A percentile compares a stretch with the other conserved stretches of the same genome.
These are phyloP conservation scores for Bembecia ichneumoniformis DNA, from an alignment of 2,888 invertebrate species.

Conservation along the genomic window DNA sequence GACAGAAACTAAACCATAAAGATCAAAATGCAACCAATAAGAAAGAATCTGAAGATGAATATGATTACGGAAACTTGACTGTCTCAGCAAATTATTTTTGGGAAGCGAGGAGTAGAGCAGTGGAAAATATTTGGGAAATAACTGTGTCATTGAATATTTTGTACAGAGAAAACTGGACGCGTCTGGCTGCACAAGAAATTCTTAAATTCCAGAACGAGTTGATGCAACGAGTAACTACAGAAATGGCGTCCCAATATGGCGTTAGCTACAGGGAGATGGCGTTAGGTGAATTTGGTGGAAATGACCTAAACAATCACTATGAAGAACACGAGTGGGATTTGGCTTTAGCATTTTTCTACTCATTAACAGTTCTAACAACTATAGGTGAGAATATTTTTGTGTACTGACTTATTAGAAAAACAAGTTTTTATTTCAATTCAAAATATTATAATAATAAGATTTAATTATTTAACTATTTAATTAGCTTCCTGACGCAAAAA, in stretches of 20 bases:
- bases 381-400: slow-evolving; percentile 77
- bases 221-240: slow-evolving; percentile 83
- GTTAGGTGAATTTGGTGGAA: slow-evolving; percentile 55
- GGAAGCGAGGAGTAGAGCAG: slow-evolving; percentile 73
- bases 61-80: slow-evolving; percentile 50
- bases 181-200: slow-evolving; percentile 83
- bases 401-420: not conserved
- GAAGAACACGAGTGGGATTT: slow-evolving; percentile 88
- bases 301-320: slow-evolving; percentile 52
- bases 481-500: not conserved
- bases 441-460: not conserved
- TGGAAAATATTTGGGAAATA: slow-evolving; percentile 93
- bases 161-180: slow-evolving; percentile 91
- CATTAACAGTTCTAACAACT: slow-evolving; percentile 93
- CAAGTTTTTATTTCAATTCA: not conserved
- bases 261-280: slow-evolving; percentile 69
- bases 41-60: slow-evolving; percentile 51
- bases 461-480: no score
- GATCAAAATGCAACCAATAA: slow-evolving; percentile 48
- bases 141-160: slow-evolving; percentile 90
- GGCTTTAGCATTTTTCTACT: slow-evolving; percentile 93
- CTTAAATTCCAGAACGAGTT: slow-evolving; percentile 87
- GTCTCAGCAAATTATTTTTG: slow-evolving; percentile 64
- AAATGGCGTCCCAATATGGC: slow-evolving; percentile 77
- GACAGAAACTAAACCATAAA: slow-evolving; percentile 67